A percentile compares a stretch with the other conserved stretches of the same genome.
These are phyloP conservation scores for Amphipyra berbera DNA, from an alignment of 2,888 invertebrate species.

Conservation along the genomic window DNA sequence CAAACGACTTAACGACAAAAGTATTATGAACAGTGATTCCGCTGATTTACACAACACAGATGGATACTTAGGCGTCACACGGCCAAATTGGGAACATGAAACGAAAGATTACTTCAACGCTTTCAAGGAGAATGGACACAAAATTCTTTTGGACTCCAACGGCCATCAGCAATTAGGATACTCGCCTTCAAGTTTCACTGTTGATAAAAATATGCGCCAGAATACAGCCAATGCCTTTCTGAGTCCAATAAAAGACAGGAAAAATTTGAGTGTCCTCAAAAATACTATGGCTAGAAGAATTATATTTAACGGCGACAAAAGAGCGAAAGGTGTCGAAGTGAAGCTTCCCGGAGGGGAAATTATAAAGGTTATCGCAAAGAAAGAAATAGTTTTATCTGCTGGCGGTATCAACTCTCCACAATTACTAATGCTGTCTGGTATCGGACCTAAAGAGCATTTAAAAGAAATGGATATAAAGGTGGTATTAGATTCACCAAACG, in stretches of 20 bases:
- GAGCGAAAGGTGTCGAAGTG: constrained; percentile 67
- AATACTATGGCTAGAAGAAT: constrained; percentile 69
- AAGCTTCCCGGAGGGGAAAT: constrained; percentile 55
- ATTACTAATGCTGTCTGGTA: constrained; percentile 76
- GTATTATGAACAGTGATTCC: constrained; percentile 65
- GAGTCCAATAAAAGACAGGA: constrained; percentile 63
- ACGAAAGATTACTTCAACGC: constrained; percentile 73
- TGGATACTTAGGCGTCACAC: constrained; percentile 67
- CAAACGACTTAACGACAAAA: constrained; percentile 59
- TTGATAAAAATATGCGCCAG: constrained; percentile 63
- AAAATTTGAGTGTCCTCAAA: constrained; percentile 71
- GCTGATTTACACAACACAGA: constrained; percentile 65
- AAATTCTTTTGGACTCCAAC: constrained; percentile 66
- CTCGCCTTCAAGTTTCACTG: constrained; percentile 61
- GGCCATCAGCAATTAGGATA: constrained; percentile 71
- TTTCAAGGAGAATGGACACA: constrained; percentile 68
- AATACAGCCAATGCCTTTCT: constrained; percentile 69
- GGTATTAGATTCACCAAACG: constrained; percentile 64
- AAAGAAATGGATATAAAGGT: constrained; percentile 63
- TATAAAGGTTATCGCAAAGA: constrained; percentile 56
- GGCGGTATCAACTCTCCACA: constrained; percentile 74
- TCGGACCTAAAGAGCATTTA: constrained; percentile 72
- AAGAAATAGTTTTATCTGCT: constrained; percentile 75
- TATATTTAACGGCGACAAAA: constrained; percentile 61
- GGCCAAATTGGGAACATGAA: constrained; percentile 68